phyloP scores from a whole-genome alignment of 2,797 vertebrate genomes.

The Notoglanidium macrostoma region DNA sequence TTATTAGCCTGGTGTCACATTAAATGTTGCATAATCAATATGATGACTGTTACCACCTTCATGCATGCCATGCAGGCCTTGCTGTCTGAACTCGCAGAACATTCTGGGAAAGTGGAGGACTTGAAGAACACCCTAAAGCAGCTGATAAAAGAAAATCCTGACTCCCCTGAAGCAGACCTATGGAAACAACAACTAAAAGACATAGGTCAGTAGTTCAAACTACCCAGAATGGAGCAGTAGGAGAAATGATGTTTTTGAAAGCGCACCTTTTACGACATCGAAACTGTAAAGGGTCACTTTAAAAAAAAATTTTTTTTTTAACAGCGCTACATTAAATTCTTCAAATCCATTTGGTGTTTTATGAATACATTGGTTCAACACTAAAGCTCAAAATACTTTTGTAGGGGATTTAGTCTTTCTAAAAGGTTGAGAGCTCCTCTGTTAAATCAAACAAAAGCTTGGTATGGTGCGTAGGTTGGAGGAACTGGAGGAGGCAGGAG shows the following conservation, averaged over 20 bases:
- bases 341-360: neutral
- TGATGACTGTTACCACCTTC: conserved; percentile 17
- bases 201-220: conserved; percentile 78
- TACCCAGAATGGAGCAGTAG: neutral
- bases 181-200: conserved; percentile 93
- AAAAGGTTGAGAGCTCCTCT: conserved; percentile 20
- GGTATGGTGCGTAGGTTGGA: conserved; percentile 37
- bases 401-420: neutral
- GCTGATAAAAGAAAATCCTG: conserved; percentile 86
- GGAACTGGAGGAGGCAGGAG: conserved; percentile 19
- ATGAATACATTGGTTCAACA: neutral
- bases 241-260: neutral
- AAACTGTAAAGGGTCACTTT: neutral
- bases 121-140: conserved; percentile 84
- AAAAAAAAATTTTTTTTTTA: neutral
- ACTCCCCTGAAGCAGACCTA: conserved; percentile 86
- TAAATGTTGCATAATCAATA: conserved; percentile 19
- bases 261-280: too few relatives aligned
- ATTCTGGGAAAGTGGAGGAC: conserved; percentile 87
- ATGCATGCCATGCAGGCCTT: conserved; percentile 86
- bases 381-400: conserved; percentile 15
- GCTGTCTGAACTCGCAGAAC: conserved; percentile 87
- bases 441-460: conserved; percentile 21
- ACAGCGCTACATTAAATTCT: neutral
- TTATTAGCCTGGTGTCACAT: neutral